Percentiles rank a stretch among this genome's conserved stretches.
Conservation (phyloP, 2,888 invertebrate genomes). For the Dendrolimus pini region DNA sequence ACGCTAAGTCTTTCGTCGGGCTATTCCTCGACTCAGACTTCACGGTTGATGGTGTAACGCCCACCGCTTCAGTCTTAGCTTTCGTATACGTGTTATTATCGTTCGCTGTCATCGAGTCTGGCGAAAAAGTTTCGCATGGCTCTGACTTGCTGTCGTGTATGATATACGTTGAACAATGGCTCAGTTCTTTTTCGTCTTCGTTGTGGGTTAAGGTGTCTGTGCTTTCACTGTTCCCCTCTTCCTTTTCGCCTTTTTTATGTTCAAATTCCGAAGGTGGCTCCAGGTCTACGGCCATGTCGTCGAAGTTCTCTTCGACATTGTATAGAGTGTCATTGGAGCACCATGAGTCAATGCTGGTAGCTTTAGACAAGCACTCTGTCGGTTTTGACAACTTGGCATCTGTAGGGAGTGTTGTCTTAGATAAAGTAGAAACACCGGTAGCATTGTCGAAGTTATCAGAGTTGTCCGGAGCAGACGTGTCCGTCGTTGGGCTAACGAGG, state of each 20-base stretch:
- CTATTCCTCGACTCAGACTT: slow-evolving; percentile 53
- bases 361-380: slow-evolving; percentile 65
- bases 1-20: slow-evolving; percentile 58
- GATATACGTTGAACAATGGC: slow-evolving; percentile 61
- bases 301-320: slow-evolving; percentile 78
- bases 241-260: slow-evolving; percentile 27
- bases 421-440: slow-evolving; percentile 63
- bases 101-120: slow-evolving; percentile 62
- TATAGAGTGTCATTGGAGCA: slow-evolving; percentile 80
- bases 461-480: slow-evolving; percentile 46
- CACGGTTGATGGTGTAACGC: slow-evolving; percentile 36
- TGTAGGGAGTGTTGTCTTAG: slow-evolving; percentile 65
- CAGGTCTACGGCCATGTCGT: slow-evolving; percentile 59
- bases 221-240: slow-evolving; percentile 52
- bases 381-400: slow-evolving; percentile 68
- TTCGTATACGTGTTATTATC: slow-evolving; percentile 62
- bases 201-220: slow-evolving; percentile 58
- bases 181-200: slow-evolving; percentile 53
- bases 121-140: slow-evolving; percentile 53
- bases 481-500: slow-evolving; percentile 60
- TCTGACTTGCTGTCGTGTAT: slow-evolving; percentile 62
- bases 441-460: slow-evolving; percentile 47
- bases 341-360: slow-evolving; percentile 80
- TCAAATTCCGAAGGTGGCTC: slow-evolving; percentile 42
- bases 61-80: slow-evolving; percentile 41